Evolutionary conservation across 2,888 invertebrate species (phyloP).

Genomic region (Gisinianus flammeolus): DNA sequence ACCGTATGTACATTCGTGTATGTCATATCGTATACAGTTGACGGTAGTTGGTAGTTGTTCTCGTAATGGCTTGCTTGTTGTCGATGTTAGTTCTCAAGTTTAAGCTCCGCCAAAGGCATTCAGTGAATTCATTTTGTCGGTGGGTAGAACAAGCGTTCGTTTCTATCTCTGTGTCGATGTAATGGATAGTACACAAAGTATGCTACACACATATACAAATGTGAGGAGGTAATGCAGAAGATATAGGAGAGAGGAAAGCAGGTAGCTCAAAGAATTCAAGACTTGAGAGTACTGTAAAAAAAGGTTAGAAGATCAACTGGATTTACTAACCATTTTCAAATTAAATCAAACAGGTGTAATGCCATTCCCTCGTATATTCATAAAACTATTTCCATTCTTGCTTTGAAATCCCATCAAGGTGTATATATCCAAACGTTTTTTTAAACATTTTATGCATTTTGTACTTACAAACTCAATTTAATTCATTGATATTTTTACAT

Average conservation of each 20-base stretch:
- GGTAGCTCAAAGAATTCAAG: not conserved
- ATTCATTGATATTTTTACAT: not conserved
- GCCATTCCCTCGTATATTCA: slow-evolving; percentile 4
- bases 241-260: not conserved
- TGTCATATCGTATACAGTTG: too few relatives aligned
- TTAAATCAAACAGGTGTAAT: slow-evolving; percentile 23
- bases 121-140: slow-evolving; percentile 24
- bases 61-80: too few relatives aligned
- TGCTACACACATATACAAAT: not conserved
- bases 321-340: slow-evolving; percentile 25
- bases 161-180: not conserved
- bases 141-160: not conserved
- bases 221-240: not conserved
- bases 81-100: too few relatives aligned
- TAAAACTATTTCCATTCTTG: not conserved
- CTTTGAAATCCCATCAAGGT: not conserved
- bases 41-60: too few relatives aligned
- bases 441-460: not conserved
- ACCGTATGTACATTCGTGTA: too few relatives aligned
- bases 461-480: not conserved
- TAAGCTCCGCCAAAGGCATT: slow-evolving; percentile 23
- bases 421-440: not conserved
- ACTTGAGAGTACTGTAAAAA: not conserved
- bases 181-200: not conserved
- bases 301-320: slow-evolving; percentile 25